Percentiles rank a stretch among this genome's conserved stretches.
Conservation (phyloP, 2,888 invertebrate species). For the Pollenia amentaria region DNA sequence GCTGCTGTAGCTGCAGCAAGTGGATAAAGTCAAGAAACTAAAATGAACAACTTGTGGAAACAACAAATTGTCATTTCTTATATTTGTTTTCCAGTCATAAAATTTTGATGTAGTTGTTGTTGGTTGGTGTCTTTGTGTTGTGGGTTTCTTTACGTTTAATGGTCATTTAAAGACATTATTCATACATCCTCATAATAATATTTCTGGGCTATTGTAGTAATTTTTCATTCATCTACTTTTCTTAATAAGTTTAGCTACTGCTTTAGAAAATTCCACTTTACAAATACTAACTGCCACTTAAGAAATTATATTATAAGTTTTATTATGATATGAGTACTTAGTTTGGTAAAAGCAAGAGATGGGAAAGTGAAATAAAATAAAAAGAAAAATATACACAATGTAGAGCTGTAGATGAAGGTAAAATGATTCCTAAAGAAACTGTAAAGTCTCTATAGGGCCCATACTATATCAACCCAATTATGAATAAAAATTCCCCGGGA, state of each 20-base stretch:
- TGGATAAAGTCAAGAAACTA: slow-evolving; percentile 37
- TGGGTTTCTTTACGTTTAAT: slow-evolving; percentile 41
- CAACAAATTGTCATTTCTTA: slow-evolving; percentile 32
- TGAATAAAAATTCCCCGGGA: too few relatives aligned
- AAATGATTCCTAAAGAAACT: too few relatives aligned
- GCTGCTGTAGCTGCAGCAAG: slow-evolving; percentile 24
- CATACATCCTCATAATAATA: slow-evolving; percentile 30
- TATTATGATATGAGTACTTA: slow-evolving; percentile 28
- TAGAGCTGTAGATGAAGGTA: too few relatives aligned
- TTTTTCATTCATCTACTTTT: slow-evolving; percentile 16
- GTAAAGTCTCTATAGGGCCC: too few relatives aligned
- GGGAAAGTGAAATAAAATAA: neutral
- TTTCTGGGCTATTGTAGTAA: neutral
- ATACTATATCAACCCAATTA: too few relatives aligned
- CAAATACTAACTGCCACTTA: slow-evolving; percentile 53
- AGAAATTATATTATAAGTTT: slow-evolving; percentile 41
- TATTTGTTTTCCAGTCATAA: slow-evolving; percentile 27
- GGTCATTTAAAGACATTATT: slow-evolving; percentile 62
- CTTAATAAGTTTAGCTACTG: slow-evolving; percentile 19
- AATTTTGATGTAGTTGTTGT: slow-evolving; percentile 20
- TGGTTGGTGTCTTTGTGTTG: slow-evolving; percentile 2
- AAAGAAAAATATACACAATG: neutral
- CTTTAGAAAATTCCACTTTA: slow-evolving; percentile 9
- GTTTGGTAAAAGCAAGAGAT: slow-evolving; percentile 10
- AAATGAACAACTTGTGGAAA: slow-evolving; percentile 57